phyloP scores from a whole-genome alignment of 2,888 invertebrate genomes.

The Philereme transversata region DNA sequence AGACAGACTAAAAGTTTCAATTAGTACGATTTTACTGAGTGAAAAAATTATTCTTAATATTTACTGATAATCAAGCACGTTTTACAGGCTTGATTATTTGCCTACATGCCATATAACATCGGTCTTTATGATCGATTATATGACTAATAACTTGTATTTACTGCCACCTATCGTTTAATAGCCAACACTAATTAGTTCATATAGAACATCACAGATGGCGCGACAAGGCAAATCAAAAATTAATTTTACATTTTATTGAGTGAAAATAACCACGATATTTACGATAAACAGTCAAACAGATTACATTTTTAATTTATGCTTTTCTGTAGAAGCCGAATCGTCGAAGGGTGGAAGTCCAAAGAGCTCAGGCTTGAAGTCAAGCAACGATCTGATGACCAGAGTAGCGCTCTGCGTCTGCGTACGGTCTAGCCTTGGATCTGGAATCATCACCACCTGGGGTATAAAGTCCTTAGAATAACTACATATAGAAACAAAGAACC shows the following conservation, averaged over 20 bases:
- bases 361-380: conserved; percentile 91
- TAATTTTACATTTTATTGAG: not conserved
- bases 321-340: conserved; percentile 5
- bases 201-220: no score
- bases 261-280: not conserved
- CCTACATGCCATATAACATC: no score
- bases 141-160: no score
- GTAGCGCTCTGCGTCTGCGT: conserved; percentile 80
- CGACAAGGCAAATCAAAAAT: not conserved
- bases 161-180: no score
- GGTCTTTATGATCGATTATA: no score
- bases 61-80: no score
- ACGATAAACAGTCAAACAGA: not conserved
- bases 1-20: no score
- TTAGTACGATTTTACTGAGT: no score
- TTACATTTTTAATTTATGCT: conserved; percentile 2
- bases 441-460: conserved; percentile 88
- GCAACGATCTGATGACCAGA: conserved; percentile 86
- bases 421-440: conserved; percentile 72
- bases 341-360: conserved; percentile 91
- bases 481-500: no score
- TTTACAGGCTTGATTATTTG: no score
- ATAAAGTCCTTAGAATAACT: not conserved
- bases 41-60: no score
- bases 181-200: no score